A percentile compares a stretch with the other conserved stretches of the same genome.
These are phyloP conservation scores for Lamproptera curius DNA, from an alignment of 2,888 invertebrate genomes.

Conservation along the genomic window DNA sequence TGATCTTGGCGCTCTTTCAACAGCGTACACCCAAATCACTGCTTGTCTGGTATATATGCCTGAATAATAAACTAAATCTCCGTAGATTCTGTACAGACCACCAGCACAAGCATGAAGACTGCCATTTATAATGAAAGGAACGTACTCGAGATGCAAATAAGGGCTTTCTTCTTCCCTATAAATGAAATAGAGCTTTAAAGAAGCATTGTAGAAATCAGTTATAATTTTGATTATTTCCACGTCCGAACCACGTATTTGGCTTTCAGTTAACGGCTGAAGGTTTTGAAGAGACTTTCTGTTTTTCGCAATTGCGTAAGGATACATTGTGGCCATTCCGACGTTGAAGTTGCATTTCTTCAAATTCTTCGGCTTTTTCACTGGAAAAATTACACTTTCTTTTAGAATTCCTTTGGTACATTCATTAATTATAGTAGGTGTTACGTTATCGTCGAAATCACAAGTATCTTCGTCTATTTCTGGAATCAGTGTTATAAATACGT, in stretches of 20 bases:
- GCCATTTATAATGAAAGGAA: conserved; percentile 46
- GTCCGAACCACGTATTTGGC: conserved; percentile 42
- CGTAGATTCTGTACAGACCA: conserved; percentile 51
- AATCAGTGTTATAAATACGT: conserved; percentile 36
- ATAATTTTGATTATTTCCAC: conserved; percentile 52
- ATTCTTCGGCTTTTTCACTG: conserved; percentile 38
- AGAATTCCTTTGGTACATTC: conserved; percentile 37
- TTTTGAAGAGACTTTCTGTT: conserved; percentile 34
- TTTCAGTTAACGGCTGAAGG: conserved; percentile 38
- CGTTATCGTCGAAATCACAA: conserved; percentile 33
- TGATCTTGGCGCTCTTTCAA: conserved; percentile 40
- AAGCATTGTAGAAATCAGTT: conserved; percentile 46
- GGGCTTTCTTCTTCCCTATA: conserved; percentile 38
- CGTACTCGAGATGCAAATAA: conserved; percentile 30
- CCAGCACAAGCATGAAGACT: conserved; percentile 55
- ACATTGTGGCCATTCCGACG: conserved; percentile 44
- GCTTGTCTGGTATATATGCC: conserved; percentile 50
- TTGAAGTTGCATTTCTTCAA: conserved; percentile 49
- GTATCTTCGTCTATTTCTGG: conserved; percentile 38
- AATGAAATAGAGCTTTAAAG: conserved; percentile 42
- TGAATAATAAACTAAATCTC: conserved; percentile 51
- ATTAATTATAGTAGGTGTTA: conserved; percentile 33
- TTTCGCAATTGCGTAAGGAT: conserved; percentile 44
- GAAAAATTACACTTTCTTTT: conserved; percentile 33
- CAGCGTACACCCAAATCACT: conserved; percentile 50